These are phyloP conservation scores for Bos taurus DNA, from an alignment of 2,113 vertebrate genomes.

Conservation along the genomic window ARS-UCD2.0 NC_037332.1:117937001-117937500, in stretches of 20 bases:
- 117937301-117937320: accelerated
- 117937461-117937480: accelerated
- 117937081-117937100: accelerated
- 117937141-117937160: too few species aligned
- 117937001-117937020: accelerated
- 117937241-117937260: accelerated
- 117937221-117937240: not conserved
- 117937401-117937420: not conserved
- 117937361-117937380: not conserved
- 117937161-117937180: accelerated
- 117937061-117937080: too few species aligned
- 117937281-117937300: accelerated
- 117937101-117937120: accelerated
- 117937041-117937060: not conserved
- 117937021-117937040: accelerated
- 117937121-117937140: not conserved
- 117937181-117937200: not conserved
- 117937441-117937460: too few species aligned
- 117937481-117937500: accelerated
- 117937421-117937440: accelerated
- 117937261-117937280: too few species aligned
- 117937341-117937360: accelerated
- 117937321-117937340: accelerated
- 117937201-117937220: not conserved
- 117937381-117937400: accelerated